Base-by-base conservation (phyloP, 2,797 vertebrate species). In the Catamblyrhynchus diadema region DNA sequence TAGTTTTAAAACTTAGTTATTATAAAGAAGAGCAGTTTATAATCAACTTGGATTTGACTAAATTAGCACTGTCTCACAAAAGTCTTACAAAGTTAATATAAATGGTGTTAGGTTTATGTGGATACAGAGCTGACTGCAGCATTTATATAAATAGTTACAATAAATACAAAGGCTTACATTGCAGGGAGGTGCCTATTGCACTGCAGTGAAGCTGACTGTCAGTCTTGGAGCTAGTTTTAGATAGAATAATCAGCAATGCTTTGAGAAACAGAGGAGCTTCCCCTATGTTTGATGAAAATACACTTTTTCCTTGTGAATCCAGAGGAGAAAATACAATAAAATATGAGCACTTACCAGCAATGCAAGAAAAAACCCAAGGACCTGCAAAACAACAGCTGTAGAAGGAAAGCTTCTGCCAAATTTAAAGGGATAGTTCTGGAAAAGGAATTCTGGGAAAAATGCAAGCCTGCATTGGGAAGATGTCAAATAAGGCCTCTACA, bases 21-120 rank as follows among this genome's bases (percentile, higher is more conserved):
- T 93, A 5, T 65, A 84, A 84, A 81, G 65, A 74, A 66, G 54
- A 83, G 54, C 27, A 81, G 12, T 61, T 88, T 82, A 56, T 60
- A 86, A 77, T 73, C 44, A 90, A 37, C 30, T 81, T 57, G 37
- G 30, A 70, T 94, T 93, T 86, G 37, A 47, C 62, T 81, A 92
- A 86, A 66, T 81, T 93, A 94, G 32, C 41, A 70, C 23, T 35
- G 19, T 88, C 73, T 93, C 22, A 56, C 80, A 90, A 39, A 88
- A 90, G 41, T 92, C 87, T 94, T 66, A 79, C 59, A 84, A 88
- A 93, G 86, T 90, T 72, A 94, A 81, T 93, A 86, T 86, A 67
- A 91, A 57, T 57, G 35, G 45, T 25, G 10, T 53, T 81, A 66
- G 10, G 24, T 84, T 96, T 88, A 61, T 37, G 37, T 41, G 56